Percentiles rank a stretch among this genome's conserved stretches.
These are phyloP conservation scores for Rhimphoctona megacephalus DNA, from an alignment of 2,888 invertebrate species.

Conservation along the genomic window DNA sequence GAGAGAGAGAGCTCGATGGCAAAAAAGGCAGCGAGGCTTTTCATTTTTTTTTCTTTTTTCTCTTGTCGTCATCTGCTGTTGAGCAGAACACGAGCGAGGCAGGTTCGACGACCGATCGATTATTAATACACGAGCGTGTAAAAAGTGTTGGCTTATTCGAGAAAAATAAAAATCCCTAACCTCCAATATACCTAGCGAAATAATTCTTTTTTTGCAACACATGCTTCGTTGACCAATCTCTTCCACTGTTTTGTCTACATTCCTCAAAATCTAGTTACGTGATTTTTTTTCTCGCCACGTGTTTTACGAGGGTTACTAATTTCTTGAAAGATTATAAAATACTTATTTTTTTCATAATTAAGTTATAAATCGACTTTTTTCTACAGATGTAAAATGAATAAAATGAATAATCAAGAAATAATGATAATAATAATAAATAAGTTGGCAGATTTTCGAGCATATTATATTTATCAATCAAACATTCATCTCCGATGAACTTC, in stretches of 20 bases:
- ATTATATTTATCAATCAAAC: background rate
- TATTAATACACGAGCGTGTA: constrained; percentile 59
- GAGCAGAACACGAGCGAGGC: constrained; percentile 44
- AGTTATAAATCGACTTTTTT: background rate
- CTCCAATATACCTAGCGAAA: constrained; percentile 44
- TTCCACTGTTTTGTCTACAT: constrained; percentile 74
- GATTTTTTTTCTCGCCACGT: background rate
- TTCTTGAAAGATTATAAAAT: background rate
- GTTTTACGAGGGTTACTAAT: background rate
- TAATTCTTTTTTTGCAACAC: constrained; percentile 50
- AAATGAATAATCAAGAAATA: background rate
- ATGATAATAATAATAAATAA: background rate
- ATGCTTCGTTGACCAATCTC: constrained; percentile 75
- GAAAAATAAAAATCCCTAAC: constrained; percentile 49
- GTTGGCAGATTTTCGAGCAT: background rate
- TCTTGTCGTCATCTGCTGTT: constrained; percentile 52
- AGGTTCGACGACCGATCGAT: constrained; percentile 66
- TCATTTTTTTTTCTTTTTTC: constrained; percentile 38
- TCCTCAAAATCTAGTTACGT: constrained; percentile 13
- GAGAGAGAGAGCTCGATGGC: constrained; percentile 9
- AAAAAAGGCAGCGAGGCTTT: constrained; percentile 53
- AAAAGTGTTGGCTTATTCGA: constrained; percentile 44
- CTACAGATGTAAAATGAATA: background rate
- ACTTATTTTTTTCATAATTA: background rate
- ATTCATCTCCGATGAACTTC: background rate